Evolutionary conservation across 1,140 invertebrate species (phyloP), one percentile per base, ranked within the genome.

Genomic region (Campoletis sonorensis): DNA sequence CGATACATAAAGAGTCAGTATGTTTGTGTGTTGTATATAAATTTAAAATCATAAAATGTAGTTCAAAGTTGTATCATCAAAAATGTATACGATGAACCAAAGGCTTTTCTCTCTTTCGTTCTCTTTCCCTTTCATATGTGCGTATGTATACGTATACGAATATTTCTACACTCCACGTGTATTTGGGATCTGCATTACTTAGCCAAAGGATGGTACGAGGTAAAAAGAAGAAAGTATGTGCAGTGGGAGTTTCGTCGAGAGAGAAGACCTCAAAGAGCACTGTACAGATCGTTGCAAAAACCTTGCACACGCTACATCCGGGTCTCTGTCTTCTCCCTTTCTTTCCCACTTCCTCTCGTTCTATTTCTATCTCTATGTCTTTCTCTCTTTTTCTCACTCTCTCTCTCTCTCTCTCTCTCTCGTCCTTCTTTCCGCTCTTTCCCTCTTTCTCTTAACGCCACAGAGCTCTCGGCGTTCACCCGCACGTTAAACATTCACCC

Each of bases 401-500:
- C 40, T 70, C 26, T 33, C 13, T n/a, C 70, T 40, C n/a, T 40
- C 18, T 54, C 51, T n/a, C 27, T 37, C 67, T 70, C 51, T 54
- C 51, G 1, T 18, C 1, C 23, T 64, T 23, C 15, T 13, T 64
- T 4, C 15, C 61, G 8, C 23, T 15, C 61, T 13, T 26, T 64
- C 13, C 11, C 61, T 64, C 61, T 64, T 8, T 75, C 21, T 75
- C 30, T 18, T 45, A 33, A 18, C 51, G 33, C 10, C 30, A n/a
- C 49, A 21, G 51, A 64, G 67, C 45, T 37, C 23, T 68, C 77
- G 27, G 0, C 64, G 77, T 68, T 45, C 81, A 82, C 75, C 67
- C 78, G n/a, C n/a, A 79, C 79, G 80, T 84, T 83, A 86, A 84
- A 84, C 83, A 83, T 84, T 84, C 85, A 86, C 82, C 81, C 81